Conservation (phyloP, 1,140 invertebrate genomes). For the Stegodyphus mimosarum region DNA sequence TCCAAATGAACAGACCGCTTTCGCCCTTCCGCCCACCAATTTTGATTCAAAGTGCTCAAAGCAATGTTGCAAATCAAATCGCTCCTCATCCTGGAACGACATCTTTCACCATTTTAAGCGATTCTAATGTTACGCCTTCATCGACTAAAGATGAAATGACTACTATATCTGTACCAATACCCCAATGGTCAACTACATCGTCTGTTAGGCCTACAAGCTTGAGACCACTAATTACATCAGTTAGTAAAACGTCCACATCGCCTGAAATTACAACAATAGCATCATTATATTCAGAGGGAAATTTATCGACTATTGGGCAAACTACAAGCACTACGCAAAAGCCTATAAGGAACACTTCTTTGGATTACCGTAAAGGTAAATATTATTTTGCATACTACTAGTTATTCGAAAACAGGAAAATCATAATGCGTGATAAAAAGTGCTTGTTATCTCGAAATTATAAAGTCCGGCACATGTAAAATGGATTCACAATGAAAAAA, state of each 20-base stretch:
- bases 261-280: not conserved
- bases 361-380: slow-evolving; percentile 53
- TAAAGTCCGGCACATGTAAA: too few relatives aligned
- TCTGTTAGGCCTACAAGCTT: not conserved
- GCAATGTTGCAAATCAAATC: not conserved
- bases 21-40: slow-evolving; percentile 19
- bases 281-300: not conserved
- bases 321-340: not conserved
- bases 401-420: too few relatives aligned
- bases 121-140: not conserved
- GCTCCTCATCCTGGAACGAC: not conserved
- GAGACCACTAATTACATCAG: not conserved
- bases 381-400: not conserved
- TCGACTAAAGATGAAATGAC: not conserved
- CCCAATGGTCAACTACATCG: slow-evolving; percentile 36
- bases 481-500: too few relatives aligned
- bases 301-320: not conserved
- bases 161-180: slow-evolving; percentile 44
- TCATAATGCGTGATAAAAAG: too few relatives aligned
- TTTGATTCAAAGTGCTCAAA: not conserved
- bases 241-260: not conserved
- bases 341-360: not conserved
- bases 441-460: too few relatives aligned
- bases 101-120: slow-evolving; percentile 31
- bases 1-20: slow-evolving; percentile 41